phyloP scores from a whole-genome alignment of 1,140 invertebrate species.

The Formica selysi region DNA sequence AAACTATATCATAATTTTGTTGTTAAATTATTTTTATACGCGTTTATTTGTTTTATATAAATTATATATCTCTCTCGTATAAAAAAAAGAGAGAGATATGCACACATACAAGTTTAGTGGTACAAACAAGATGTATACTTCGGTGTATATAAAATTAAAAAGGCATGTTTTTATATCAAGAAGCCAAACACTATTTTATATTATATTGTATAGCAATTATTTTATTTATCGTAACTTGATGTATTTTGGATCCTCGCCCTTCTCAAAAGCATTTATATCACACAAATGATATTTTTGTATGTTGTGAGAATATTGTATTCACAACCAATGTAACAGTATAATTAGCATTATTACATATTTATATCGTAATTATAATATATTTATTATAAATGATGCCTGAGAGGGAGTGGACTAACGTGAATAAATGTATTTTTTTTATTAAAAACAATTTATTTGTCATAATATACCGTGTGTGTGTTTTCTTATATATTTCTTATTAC shows the following conservation, averaged over 20 bases:
- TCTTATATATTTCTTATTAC: slow-evolving; percentile 85
- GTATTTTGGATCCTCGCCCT: slow-evolving; percentile 1
- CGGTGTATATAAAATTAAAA: slow-evolving; percentile 14
- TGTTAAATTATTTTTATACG: slow-evolving; percentile 14
- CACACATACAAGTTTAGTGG: not conserved
- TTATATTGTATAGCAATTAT: slow-evolving; percentile 22
- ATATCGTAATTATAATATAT: slow-evolving; percentile 53
- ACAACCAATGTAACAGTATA: slow-evolving; percentile 37
- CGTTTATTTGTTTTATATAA: slow-evolving; percentile 6
- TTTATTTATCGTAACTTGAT: slow-evolving; percentile 13
- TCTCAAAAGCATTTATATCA: not conserved
- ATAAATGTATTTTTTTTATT: slow-evolving; percentile 77
- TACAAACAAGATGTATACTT: slow-evolving; percentile 24
- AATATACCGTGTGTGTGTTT: slow-evolving; percentile 81
- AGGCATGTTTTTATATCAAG: slow-evolving; percentile 23
- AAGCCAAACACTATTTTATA: not conserved
- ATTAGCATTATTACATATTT: slow-evolving; percentile 21
- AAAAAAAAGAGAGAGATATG: not conserved
- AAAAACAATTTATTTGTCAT: slow-evolving; percentile 85
- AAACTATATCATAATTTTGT: slow-evolving; percentile 21
- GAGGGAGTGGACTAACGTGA: slow-evolving; percentile 32
- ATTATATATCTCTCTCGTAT: not conserved
- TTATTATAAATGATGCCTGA: slow-evolving; percentile 33
- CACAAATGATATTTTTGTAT: slow-evolving; percentile 29
- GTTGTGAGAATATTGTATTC: slow-evolving; percentile 51